Percentiles rank a stretch among this genome's conserved stretches.
Evolutionary conservation across 2,797 vertebrate genomes (phyloP).

Genomic region (Nothura maculosa): DNA sequence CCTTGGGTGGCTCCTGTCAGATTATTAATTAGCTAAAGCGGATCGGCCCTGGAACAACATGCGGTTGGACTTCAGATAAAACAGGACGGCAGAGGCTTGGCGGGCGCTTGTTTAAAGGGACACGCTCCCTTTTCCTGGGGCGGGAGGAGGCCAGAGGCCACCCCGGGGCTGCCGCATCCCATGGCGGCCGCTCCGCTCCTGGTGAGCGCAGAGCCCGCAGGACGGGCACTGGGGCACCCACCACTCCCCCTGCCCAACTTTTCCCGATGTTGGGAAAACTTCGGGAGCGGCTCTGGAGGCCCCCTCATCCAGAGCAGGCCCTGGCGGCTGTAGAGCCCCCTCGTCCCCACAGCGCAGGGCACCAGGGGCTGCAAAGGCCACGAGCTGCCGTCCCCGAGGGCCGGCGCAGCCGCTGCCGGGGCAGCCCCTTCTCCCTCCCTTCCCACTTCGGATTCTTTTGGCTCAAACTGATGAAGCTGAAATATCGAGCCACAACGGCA

Average conservation of each 20-base stretch:
- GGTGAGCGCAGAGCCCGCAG: neutral
- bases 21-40: constrained; percentile 90
- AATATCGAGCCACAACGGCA: constrained; percentile 81
- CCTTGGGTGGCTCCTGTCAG: constrained; percentile 88
- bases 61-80: constrained; percentile 85
- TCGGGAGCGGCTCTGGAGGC: neutral
- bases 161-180: neutral
- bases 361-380: neutral
- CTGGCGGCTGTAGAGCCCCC: no score
- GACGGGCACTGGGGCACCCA: neutral
- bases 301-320: no score
- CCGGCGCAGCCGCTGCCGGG: neutral
- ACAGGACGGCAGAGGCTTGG: constrained; percentile 72
- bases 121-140: constrained; percentile 37
- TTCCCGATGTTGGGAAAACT: neutral
- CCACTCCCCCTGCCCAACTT: neutral
- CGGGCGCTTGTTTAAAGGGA: constrained; percentile 78
- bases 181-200: neutral
- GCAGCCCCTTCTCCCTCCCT: constrained; percentile 62
- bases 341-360: no score
- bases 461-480: constrained; percentile 83
- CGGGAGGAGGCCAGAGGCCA: neutral
- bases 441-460: constrained; percentile 79
- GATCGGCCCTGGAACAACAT: constrained; percentile 86
- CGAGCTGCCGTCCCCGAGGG: neutral